Base-by-base conservation (phyloP, 2,113 vertebrate species). In the cattle (Bos taurus) region DNA sequence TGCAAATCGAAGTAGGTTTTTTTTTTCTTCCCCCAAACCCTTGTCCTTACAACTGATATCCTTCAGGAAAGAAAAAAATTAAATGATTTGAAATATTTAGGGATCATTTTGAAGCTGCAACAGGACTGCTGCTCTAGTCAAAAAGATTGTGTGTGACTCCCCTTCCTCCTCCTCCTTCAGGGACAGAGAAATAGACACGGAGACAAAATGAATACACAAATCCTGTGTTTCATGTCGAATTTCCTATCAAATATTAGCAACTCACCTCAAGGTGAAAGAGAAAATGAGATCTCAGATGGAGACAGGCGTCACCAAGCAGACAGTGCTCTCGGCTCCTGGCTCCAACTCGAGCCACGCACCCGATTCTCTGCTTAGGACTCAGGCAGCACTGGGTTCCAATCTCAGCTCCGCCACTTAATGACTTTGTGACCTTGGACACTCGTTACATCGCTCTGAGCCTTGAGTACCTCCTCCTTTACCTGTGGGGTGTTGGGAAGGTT, bases 291-390 rank as follows among this genome's bases (percentile, higher is more conserved):
- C 77, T 89, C 40, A 6, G 64, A 10, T 6, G 59, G 43, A 81
- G 82, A 33, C 33, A 46, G 60, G 40, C 17, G 2, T 67, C 33
- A 3, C 21, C 33, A 19, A n/a, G 57, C 43, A 26, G 14, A 9
- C 6, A 16, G 6, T 7, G 33, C 17, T 9, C 40, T 78, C 1
- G 0, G 80, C 23, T 15, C 2, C 25, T 19, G 5, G 50, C 7
- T 48, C 78, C 26, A 15, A 36, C 1, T 23, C 6, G 17, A n/a
- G 23, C 50, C 26, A 2, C 1, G 2, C 1, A 0, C 4, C 5
- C 46, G 30, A 5, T 25, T 59, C 28, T 13, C 8, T 74, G 48
- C 83, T 94, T 52, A n/a, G 77, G 48, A 28, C 7, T 52, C 21
- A 13, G 16, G 30, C 54, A 60, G 71, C 81, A 21, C 60, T 17